A percentile compares a stretch with the other conserved stretches of the same genome.
Evolutionary conservation across 2,797 vertebrate species (phyloP).

Genomic region (Enteromius unitaeniatus): DNA sequence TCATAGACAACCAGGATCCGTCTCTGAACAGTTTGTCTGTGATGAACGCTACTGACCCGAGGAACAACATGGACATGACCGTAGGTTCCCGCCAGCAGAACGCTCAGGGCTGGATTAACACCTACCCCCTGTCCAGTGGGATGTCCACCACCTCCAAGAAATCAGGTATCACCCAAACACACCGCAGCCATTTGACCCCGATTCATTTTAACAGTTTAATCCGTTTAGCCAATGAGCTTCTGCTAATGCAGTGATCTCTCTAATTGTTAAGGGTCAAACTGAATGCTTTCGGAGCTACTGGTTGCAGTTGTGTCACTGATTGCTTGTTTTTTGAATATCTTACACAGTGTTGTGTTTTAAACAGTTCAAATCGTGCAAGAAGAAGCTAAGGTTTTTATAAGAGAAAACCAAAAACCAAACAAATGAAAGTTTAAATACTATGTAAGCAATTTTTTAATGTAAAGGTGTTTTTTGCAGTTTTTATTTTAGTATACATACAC

Average conservation of each 20-base stretch:
- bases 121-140: constrained; percentile 95
- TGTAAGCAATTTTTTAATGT: too few relatives aligned
- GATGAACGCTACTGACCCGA: constrained; percentile 83
- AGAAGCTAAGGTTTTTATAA: too few relatives aligned
- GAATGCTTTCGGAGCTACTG: not conserved
- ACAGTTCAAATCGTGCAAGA: not conserved
- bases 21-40: constrained; percentile 85
- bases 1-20: constrained; percentile 92
- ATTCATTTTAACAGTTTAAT: constrained; percentile 38
- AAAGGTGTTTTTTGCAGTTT: too few relatives aligned
- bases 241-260: not conserved
- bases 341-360: not conserved
- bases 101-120: constrained; percentile 97
- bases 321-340: not conserved
- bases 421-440: too few relatives aligned
- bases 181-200: not conserved
- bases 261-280: not conserved
- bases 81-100: constrained; percentile 92
- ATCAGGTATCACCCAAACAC: constrained; percentile 80
- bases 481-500: too few relatives aligned
- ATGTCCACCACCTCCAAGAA: constrained; percentile 98
- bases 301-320: not conserved
- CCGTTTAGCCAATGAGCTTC: not conserved
- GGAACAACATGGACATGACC: constrained; percentile 88
- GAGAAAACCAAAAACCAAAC: too few relatives aligned